A percentile compares a stretch with the other conserved stretches of the same genome.
These are phyloP conservation scores for Drosophila ercepeae DNA, from an alignment of 1,140 invertebrate species.

Conservation along the genomic window DNA sequence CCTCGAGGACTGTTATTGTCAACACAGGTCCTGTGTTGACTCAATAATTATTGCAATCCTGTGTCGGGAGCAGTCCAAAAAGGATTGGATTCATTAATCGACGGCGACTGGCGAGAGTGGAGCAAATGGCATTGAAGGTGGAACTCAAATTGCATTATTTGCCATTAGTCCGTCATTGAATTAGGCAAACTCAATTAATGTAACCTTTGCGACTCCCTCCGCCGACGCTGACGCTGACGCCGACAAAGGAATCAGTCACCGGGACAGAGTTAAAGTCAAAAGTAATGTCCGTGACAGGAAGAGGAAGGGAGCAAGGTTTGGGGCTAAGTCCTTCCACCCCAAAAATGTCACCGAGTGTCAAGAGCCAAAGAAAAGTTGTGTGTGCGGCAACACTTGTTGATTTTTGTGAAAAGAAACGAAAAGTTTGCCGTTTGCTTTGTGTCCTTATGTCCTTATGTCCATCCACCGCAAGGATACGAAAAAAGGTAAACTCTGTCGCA, in stretches of 20 bases:
- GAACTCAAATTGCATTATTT: constrained; percentile 72
- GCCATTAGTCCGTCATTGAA: constrained; percentile 55
- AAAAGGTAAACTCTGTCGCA: constrained; percentile 55
- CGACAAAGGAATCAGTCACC: constrained; percentile 32
- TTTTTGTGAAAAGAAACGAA: constrained; percentile 31
- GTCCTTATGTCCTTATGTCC: constrained; percentile 13
- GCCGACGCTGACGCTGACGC: too few species aligned
- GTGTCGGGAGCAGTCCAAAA: constrained; percentile 1
- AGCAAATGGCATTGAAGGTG: too few species aligned
- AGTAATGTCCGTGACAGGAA: constrained; percentile 34
- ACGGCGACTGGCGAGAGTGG: constrained; percentile 14
- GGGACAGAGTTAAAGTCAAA: constrained; percentile 39
- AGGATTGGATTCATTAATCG: constrained; percentile 64
- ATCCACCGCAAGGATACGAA: constrained; percentile 15
- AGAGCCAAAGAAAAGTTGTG: constrained; percentile 38
- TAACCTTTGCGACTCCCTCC: constrained; percentile 16
- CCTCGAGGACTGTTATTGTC: constrained; percentile 36
- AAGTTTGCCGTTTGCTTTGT: constrained; percentile 32
- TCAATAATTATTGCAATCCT: constrained; percentile 51
- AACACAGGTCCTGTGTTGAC: constrained; percentile 33
- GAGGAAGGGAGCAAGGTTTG: not conserved
- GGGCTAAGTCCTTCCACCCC: constrained; percentile 1
- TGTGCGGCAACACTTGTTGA: constrained; percentile 68
- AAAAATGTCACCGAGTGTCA: constrained; percentile 70
- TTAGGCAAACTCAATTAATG: constrained; percentile 46